Evolutionary conservation across 2,797 vertebrate genomes (phyloP).

Genomic region (Acanthornis magna): DNA sequence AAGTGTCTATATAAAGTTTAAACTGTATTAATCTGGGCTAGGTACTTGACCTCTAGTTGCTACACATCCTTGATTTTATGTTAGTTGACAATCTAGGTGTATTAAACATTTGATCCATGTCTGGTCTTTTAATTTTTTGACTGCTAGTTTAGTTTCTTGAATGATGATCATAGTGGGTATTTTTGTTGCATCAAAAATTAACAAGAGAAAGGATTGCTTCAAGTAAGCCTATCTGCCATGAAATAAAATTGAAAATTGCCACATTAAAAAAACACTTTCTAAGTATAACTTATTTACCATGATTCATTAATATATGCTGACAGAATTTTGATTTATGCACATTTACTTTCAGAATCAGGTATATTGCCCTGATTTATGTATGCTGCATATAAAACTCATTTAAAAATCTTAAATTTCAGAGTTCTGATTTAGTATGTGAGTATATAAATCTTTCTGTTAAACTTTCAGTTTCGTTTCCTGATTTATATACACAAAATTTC

Average conservation of each 20-base stretch:
- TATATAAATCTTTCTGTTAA: conserved; percentile 71
- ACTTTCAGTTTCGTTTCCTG: conserved; percentile 57
- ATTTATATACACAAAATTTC: conserved; percentile 66
- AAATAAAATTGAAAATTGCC: conserved; percentile 35
- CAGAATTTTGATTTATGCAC: conserved; percentile 65
- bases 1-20: not conserved
- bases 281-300: conserved; percentile 49
- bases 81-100: not conserved
- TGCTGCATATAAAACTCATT: conserved; percentile 62
- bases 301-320: conserved; percentile 64
- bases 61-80: not conserved
- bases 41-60: not conserved
- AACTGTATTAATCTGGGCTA: not conserved
- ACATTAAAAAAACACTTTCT: conserved; percentile 43
- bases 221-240: conserved; percentile 10
- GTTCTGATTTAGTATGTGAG: conserved; percentile 58
- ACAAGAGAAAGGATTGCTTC: not conserved
- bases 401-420: conserved; percentile 67
- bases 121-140: not conserved
- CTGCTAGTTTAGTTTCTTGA: not conserved
- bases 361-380: conserved; percentile 65
- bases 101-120: not conserved
- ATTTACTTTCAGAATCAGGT: conserved; percentile 68
- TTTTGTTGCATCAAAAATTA: not conserved
- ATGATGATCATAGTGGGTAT: not conserved